A percentile compares a stretch with the other conserved stretches of the same genome.
Evolutionary conservation across 2,113 vertebrate species (phyloP).

Genomic region (Sorex araneus): DNA sequence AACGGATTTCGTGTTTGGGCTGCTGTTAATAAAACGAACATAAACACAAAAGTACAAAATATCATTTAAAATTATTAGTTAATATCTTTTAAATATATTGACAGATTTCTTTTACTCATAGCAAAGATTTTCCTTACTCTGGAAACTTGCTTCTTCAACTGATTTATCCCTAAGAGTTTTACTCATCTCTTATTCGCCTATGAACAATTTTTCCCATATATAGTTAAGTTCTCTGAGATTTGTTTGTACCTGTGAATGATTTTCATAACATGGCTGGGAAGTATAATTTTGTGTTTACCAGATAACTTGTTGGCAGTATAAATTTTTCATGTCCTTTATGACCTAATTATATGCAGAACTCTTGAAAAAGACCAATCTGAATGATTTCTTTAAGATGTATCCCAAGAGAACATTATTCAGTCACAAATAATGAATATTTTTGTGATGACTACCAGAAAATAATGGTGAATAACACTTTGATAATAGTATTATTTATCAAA

Average conservation of each 20-base stretch:
- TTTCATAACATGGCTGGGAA: background rate
- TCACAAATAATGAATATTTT: conserved; percentile 41
- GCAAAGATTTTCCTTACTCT: background rate
- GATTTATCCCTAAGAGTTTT: too few species aligned
- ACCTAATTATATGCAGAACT: background rate
- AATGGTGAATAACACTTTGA: background rate
- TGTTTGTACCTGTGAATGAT: background rate
- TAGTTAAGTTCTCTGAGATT: background rate
- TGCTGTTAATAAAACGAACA: too few species aligned
- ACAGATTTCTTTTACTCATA: background rate
- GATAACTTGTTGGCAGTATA: background rate
- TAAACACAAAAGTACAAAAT: too few species aligned
- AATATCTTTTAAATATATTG: too few species aligned
- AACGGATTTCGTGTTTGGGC: too few species aligned
- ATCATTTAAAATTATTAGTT: too few species aligned
- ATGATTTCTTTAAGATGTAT: background rate
- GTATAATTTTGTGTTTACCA: background rate
- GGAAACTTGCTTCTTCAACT: background rate
- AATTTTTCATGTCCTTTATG: background rate
- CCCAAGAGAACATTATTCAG: conserved; percentile 33
- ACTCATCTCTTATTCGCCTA: background rate
- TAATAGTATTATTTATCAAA: conserved; percentile 15
- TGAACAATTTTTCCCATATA: background rate
- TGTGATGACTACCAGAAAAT: background rate
- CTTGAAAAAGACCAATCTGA: background rate